Base-by-base conservation (phyloP, 2,888 invertebrate species). In the Phaedon cochleariae region DNA sequence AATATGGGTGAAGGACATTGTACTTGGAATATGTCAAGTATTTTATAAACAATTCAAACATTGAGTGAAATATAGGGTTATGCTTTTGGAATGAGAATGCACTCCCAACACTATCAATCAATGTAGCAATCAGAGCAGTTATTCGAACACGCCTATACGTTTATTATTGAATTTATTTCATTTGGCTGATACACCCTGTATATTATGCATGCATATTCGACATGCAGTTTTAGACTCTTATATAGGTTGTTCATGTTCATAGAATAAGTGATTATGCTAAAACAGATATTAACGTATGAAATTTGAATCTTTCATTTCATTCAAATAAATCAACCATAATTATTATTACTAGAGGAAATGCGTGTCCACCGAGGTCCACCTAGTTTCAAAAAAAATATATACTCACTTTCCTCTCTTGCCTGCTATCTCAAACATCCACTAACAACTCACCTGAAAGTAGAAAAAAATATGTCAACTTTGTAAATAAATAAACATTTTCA, bases 381-480 rank as follows among this genome's bases (percentile, higher is more conserved):
- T 29, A 34, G 34, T 34, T 34, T 34, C 34, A 34, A 10, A 41
- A 41, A 41, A 4, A 41, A 20, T 6, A 20, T 10, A 20, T 48
- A 22, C 48, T 48, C 12, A 48, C 22, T 21, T 57, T 10, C 12
- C 22, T 1, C 5, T 26, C 7, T 17, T 6, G 1, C 45, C 1
- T 2, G 22, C 10, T 22, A 9, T 5, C 7, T 22, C 20, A 10
- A n/a, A 15, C 2, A 57, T 22, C n/a, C 4, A 10, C 48, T 20
- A 10, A 9, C 26, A 45, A 57, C 57, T 57, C 57, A 57, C 57
- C 57, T 45, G 57, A 26, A 57, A 55, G n/a, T n/a, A n/a, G n/a
- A 46, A 26, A 57, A 26, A 46, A 57, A 26, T 0, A 55, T n/a
- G 10, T 55, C 20, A 46, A 9, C 12, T 10, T 10, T 9, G 12